A percentile compares a stretch with the other conserved stretches of the same genome.
Evolutionary conservation across 2,888 invertebrate species (phyloP).

Genomic region (Cinara cedri): DNA sequence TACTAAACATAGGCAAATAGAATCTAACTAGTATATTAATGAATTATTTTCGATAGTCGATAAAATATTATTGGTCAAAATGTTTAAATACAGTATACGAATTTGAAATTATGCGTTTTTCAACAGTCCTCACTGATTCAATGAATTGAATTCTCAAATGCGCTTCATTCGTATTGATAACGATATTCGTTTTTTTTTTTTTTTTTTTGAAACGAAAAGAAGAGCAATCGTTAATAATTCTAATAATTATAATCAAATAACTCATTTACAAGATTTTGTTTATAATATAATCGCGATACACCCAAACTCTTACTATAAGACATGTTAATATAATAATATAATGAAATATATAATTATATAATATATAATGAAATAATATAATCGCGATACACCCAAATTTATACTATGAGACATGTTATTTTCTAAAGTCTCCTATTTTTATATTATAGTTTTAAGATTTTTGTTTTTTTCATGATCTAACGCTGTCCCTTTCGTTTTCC

Average conservation of each 20-base stretch:
- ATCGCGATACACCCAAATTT: not conserved
- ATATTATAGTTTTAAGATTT: conserved; percentile 16
- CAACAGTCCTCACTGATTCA: conserved; percentile 17
- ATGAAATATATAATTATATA: no score
- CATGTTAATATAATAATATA: no score
- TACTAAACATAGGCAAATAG: no score
- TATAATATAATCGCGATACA: no score
- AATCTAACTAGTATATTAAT: not conserved
- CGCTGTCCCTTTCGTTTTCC: conserved; percentile 47
- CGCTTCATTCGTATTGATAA: not conserved
- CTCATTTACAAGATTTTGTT: conserved; percentile 22
- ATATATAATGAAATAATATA: no score
- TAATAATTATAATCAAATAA: not conserved
- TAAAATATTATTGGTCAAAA: not conserved
- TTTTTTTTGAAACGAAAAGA: not conserved
- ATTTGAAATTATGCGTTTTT: conserved; percentile 11
- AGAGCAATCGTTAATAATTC: not conserved
- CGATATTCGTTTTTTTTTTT: not conserved
- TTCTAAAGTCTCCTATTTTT: conserved; percentile 47
- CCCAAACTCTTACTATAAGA: no score
- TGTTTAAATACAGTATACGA: not conserved
- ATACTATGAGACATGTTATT: conserved; percentile 28
- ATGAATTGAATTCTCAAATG: conserved; percentile 1
- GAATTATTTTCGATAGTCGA: not conserved
- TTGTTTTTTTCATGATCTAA: conserved; percentile 42